phyloP scores from a whole-genome alignment of 2,888 invertebrate species.

The Conchocele bisecta region DNA sequence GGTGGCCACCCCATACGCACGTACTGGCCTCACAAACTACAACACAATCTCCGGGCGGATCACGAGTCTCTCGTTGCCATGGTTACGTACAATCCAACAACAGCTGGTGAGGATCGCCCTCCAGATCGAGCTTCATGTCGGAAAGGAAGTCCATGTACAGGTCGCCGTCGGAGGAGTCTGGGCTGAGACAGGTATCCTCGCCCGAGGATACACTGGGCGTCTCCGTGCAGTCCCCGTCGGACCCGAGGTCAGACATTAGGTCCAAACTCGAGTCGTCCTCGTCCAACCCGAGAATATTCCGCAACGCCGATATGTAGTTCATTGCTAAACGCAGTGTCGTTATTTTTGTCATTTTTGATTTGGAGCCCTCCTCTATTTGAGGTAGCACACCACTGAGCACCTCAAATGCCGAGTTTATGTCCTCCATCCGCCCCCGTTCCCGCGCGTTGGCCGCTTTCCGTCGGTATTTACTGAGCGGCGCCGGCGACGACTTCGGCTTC shows the following conservation, averaged over 20 bases:
- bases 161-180: conserved; percentile 60
- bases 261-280: conserved; percentile 42
- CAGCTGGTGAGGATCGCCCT: conserved; percentile 18
- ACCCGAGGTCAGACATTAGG: conserved; percentile 48
- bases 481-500: conserved; percentile 84
- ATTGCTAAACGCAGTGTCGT: conserved; percentile 93
- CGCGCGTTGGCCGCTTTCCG: conserved; percentile 95
- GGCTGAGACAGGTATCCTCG: conserved; percentile 58
- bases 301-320: conserved; percentile 91
- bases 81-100: conserved; percentile 53
- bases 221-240: conserved; percentile 51
- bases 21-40: no score
- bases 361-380: conserved; percentile 68
- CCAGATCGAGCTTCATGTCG: conserved; percentile 51
- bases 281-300: conserved; percentile 72
- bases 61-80: no score
- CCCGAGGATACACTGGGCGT: conserved; percentile 59
- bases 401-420: conserved; percentile 95
- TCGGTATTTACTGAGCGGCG: conserved; percentile 92
- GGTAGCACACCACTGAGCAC: conserved; percentile 91
- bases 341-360: conserved; percentile 89
- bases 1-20: no score
- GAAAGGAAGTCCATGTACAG: conserved; percentile 56
- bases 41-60: no score
- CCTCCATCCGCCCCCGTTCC: conserved; percentile 93